These are phyloP conservation scores for Drosophila lacteicornis DNA, from an alignment of 1,140 invertebrate genomes.

Conservation along the genomic window DNA sequence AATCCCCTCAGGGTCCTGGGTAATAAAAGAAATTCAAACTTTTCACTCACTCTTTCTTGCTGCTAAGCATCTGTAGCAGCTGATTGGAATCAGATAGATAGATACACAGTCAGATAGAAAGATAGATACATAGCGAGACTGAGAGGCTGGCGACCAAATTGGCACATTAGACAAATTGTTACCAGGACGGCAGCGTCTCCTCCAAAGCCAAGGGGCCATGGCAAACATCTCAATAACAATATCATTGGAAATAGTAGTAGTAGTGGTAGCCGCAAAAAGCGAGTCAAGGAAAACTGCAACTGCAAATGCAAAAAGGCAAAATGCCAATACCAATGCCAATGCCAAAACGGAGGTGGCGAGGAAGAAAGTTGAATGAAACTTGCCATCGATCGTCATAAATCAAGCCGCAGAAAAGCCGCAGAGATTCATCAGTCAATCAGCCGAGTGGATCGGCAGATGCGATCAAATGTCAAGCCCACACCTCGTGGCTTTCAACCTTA, in stretches of 20 bases:
- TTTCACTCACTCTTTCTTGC: not conserved
- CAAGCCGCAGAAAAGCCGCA: slow-evolving; percentile 48
- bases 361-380: slow-evolving; percentile 55
- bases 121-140: slow-evolving; percentile 7
- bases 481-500: slow-evolving; percentile 49
- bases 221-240: slow-evolving; percentile 68
- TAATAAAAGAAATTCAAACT: slow-evolving; percentile 1
- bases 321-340: slow-evolving; percentile 3
- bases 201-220: slow-evolving; percentile 16
- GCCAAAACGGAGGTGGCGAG: not conserved
- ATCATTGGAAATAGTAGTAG: slow-evolving; percentile 8
- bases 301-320: slow-evolving; percentile 7
- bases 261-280: slow-evolving; percentile 15
- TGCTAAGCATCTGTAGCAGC: slow-evolving; percentile 26
- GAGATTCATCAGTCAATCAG: slow-evolving; percentile 68
- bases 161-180: slow-evolving; percentile 82
- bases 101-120: not conserved
- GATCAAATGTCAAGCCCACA: slow-evolving; percentile 75
- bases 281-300: slow-evolving; percentile 26
- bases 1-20: not conserved
- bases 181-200: slow-evolving; percentile 20
- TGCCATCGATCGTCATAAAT: slow-evolving; percentile 50
- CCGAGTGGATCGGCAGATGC: slow-evolving; percentile 55
- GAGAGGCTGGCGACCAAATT: slow-evolving; percentile 64
- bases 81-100: slow-evolving; percentile 23